Conservation (phyloP, 2,797 vertebrate species). For the Kryptolebias ocellatus region DNA sequence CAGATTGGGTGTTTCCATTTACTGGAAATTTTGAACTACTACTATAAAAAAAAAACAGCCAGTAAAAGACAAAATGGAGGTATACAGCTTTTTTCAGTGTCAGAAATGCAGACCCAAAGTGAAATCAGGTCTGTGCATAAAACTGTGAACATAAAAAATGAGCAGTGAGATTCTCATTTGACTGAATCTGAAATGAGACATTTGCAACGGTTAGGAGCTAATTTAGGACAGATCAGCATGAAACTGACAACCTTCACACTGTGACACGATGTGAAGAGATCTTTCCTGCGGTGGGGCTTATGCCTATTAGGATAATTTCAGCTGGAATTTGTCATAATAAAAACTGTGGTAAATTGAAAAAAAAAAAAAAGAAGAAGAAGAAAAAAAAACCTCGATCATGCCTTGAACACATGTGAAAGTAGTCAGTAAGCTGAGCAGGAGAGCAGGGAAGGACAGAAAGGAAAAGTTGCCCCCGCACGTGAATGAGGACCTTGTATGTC, state of each 20-base stretch:
- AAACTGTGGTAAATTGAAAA: constrained; percentile 42
- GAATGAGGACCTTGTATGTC: constrained; percentile 75
- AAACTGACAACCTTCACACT: constrained; percentile 45
- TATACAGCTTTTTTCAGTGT: constrained; percentile 37
- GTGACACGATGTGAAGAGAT: constrained; percentile 44
- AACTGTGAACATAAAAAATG: constrained; percentile 34
- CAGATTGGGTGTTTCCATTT: constrained; percentile 67
- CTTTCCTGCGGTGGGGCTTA: constrained; percentile 30
- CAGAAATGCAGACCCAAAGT: constrained; percentile 40
- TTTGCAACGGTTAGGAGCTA: constrained; percentile 52
- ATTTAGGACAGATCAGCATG: constrained; percentile 53
- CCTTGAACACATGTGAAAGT: constrained; percentile 56
- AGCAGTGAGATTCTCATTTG: constrained; percentile 43
- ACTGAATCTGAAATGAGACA: constrained; percentile 44
- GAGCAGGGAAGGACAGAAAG: constrained; percentile 29
- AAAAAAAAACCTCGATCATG: constrained; percentile 48
- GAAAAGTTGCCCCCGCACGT: constrained; percentile 47
- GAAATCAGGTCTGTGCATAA: constrained; percentile 21
- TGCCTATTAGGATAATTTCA: constrained; percentile 46
- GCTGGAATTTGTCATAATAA: constrained; percentile 43
- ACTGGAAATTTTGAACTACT: constrained; percentile 66
- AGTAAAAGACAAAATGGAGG: constrained; percentile 35
- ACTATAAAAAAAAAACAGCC: constrained; percentile 1
- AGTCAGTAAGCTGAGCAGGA: constrained; percentile 58
- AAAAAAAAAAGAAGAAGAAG: constrained; percentile 7